Conservation (phyloP, 2,888 invertebrate species). For the Phaedon cochleariae region DNA sequence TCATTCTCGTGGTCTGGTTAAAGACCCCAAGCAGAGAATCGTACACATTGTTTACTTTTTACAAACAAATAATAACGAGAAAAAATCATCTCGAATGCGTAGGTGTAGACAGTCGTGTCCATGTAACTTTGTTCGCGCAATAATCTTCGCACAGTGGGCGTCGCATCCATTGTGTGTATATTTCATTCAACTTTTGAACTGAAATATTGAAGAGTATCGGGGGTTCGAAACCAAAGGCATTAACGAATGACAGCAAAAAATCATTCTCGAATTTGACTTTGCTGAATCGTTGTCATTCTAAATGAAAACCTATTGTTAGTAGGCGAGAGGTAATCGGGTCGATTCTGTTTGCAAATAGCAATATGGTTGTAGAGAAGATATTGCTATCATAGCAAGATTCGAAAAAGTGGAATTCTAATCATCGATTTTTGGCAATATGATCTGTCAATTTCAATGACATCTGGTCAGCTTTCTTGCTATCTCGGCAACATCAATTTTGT, state of each 20-base stretch:
- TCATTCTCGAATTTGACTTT: constrained; percentile 3
- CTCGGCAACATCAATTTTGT: too few species aligned
- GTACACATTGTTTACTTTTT: constrained; percentile 17
- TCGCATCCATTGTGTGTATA: constrained; percentile 53
- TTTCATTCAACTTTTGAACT: constrained; percentile 49
- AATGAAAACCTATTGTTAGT: too few species aligned
- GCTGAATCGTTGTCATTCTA: too few species aligned
- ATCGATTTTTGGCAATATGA: too few species aligned
- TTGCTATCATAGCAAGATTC: too few species aligned
- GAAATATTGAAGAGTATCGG: constrained; percentile 48
- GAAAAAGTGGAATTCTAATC: too few species aligned
- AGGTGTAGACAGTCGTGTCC: constrained; percentile 46
- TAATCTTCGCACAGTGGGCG: constrained; percentile 51
- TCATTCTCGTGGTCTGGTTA: not conserved
- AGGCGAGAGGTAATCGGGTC: too few species aligned
- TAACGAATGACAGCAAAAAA: constrained; percentile 2
- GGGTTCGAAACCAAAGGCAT: constrained; percentile 15
- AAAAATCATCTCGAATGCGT: constrained; percentile 35
- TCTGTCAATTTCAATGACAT: too few species aligned
- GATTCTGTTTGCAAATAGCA: too few species aligned
- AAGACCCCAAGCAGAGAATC: not conserved
- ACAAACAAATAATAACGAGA: constrained; percentile 34
- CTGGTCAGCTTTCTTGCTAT: too few species aligned
- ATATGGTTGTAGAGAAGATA: too few species aligned
- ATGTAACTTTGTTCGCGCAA: constrained; percentile 53